phyloP scores from a whole-genome alignment of 1,140 invertebrate species.

The Rhopalosiphum padi region DNA sequence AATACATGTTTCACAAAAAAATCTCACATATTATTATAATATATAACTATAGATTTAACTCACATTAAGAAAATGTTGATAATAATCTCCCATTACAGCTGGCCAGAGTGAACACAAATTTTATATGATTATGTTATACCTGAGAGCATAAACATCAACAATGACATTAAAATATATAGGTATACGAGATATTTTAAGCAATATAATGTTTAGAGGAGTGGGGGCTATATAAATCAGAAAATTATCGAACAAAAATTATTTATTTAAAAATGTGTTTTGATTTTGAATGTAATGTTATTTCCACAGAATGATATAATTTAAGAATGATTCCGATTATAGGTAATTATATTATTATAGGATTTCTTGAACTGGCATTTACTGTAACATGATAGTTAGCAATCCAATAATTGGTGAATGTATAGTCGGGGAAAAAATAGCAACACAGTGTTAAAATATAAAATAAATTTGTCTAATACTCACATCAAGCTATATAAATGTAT shows the following conservation, averaged over 20 bases:
- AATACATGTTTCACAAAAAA: not conserved
- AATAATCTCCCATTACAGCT: not conserved
- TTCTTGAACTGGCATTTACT: not conserved
- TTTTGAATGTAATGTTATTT: not conserved
- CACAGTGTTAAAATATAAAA: not conserved
- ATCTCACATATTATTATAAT: not conserved
- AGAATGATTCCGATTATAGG: not conserved
- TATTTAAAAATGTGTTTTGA: too few species aligned
- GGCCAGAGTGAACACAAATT: not conserved
- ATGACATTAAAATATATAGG: not conserved
- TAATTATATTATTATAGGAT: not conserved
- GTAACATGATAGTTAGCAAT: not conserved
- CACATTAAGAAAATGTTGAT: not conserved
- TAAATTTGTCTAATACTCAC: not conserved
- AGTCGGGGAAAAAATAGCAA: not conserved
- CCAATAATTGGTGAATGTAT: not conserved
- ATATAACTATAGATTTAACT: not conserved
- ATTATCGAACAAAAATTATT: not conserved
- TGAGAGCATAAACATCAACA: not conserved
- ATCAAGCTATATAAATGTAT: not conserved
- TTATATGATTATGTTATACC: not conserved
- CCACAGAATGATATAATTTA: not conserved
- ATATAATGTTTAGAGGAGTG: not conserved
- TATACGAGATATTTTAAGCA: not conserved
- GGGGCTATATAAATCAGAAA: too few species aligned